Base-by-base conservation (phyloP, 2,888 invertebrate genomes). In the Brenthis ino region DNA sequence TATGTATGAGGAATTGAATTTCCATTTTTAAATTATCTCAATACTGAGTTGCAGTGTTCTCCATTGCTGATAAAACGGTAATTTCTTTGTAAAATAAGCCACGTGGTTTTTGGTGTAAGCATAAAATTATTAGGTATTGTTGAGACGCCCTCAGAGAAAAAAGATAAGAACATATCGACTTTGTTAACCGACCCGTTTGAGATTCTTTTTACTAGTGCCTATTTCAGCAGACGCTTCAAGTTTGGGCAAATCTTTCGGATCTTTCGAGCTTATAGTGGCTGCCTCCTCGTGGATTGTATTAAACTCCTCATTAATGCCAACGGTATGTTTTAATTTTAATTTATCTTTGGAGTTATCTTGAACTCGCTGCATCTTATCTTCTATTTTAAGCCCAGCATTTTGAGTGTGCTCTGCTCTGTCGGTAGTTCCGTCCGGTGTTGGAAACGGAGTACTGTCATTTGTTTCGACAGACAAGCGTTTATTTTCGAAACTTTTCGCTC, bases 401-500 rank as follows among this genome's bases (percentile, higher is more conserved):
- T 72, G 73, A 57, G 63, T 72, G 65, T 72, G 74, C 24, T 83
- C 85, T 53, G 74, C 69, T 57, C 77, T 81, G 67, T 83, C 82
- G 69, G 77, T 83, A 53, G 82, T 79, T 64, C 84, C 86, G 69
- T 87, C 88, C n/a, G 85, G 83, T 64, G 80, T 82, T 51, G 85
- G 86, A 76, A 85, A 78, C 69, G 86, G 83, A 58, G 85, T 76
- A 77, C 80, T 82, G 70, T 85, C 88, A 72, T 85, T 86, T 53
- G 81, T 82, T 70, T 85, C 85, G 67, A 82, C 70, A 56, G 86
- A 77, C 71, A 76, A 75, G 50, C 77, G 78, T 75, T 86, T 85
- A 76, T 82, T 86, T 75, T 90, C 89, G 70, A 86, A 83, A 77
- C 87, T 89, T 77, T 86, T 90, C 58, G 89, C 87, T 60, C 85